Percentiles rank a stretch among this genome's conserved stretches.
Conservation (phyloP, 2,113 vertebrate genomes). For the Campylorhamphus procurvoides region DNA sequence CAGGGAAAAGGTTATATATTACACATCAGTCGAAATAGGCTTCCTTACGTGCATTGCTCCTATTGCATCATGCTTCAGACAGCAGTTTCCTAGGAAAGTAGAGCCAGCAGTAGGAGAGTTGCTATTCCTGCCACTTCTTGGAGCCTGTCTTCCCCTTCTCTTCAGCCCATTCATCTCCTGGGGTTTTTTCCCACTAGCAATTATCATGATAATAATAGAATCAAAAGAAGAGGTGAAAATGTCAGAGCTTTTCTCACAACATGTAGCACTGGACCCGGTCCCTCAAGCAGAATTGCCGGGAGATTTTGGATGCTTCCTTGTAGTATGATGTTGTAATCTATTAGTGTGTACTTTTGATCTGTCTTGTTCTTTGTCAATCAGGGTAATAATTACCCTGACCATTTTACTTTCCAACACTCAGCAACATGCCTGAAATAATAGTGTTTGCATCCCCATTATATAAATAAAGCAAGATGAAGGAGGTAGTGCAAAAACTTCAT, state of each 20-base stretch:
- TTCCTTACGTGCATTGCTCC: accelerated
- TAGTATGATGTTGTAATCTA: neutral
- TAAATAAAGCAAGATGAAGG: neutral
- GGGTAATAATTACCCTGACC: neutral
- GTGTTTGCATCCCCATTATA: neutral
- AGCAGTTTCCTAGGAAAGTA: neutral
- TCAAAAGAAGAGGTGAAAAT: neutral
- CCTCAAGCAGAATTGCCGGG: neutral
- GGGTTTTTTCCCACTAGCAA: neutral
- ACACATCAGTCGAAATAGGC: too few species aligned
- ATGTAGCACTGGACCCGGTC: neutral
- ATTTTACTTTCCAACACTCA: neutral
- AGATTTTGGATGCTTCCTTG: neutral
- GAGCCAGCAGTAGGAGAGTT: neutral
- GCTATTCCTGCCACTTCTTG: neutral
- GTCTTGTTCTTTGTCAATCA: neutral
- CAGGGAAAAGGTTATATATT: neutral
- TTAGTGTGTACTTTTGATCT: neutral
- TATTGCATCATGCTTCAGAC: neutral
- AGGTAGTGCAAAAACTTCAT: neutral
- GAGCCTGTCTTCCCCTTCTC: neutral
- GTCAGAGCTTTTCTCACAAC: neutral
- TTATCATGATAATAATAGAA: neutral
- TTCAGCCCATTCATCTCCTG: neutral
- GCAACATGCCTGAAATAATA: neutral